These are phyloP conservation scores for Melinaea marsaeus DNA, from an alignment of 2,888 invertebrate genomes.

Conservation along the genomic window DNA sequence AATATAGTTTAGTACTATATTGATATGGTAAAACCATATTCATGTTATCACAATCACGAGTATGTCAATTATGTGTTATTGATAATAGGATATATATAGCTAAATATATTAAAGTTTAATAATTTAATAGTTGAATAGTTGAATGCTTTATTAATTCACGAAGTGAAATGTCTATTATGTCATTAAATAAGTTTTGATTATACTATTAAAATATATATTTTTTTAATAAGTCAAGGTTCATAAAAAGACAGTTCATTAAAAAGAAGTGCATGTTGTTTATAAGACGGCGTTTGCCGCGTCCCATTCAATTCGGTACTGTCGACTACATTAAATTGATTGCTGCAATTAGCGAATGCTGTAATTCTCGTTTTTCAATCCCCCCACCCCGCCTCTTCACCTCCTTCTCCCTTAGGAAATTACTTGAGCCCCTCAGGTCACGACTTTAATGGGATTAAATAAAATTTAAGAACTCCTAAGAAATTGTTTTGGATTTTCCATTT, in stretches of 20 bases:
- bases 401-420: constrained; percentile 65
- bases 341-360: constrained; percentile 76
- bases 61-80: too few relatives aligned
- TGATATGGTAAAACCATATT: too few relatives aligned
- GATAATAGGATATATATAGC: too few relatives aligned
- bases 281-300: constrained; percentile 55
- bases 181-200: too few relatives aligned
- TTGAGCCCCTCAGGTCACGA: constrained; percentile 67
- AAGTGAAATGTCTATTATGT: too few relatives aligned
- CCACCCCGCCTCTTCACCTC: constrained; percentile 39
- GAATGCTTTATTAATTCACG: too few relatives aligned
- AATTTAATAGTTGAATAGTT: too few relatives aligned
- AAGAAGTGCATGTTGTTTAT: constrained; percentile 47
- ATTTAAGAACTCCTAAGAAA: constrained; percentile 69
- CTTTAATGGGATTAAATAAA: constrained; percentile 69
- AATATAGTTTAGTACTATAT: too few relatives aligned
- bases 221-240: constrained; percentile 12
- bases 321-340: constrained; percentile 77
- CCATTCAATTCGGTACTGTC: constrained; percentile 63
- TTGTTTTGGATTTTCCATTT: constrained; percentile 65
- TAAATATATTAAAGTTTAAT: too few relatives aligned
- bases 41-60: too few relatives aligned
- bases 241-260: constrained; percentile 32
- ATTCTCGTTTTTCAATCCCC: constrained; percentile 71
- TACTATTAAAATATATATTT: too few relatives aligned